Percentiles rank a stretch among this genome's conserved stretches.
Conservation (phyloP, 2,888 invertebrate genomes). For the Idaea biselata region DNA sequence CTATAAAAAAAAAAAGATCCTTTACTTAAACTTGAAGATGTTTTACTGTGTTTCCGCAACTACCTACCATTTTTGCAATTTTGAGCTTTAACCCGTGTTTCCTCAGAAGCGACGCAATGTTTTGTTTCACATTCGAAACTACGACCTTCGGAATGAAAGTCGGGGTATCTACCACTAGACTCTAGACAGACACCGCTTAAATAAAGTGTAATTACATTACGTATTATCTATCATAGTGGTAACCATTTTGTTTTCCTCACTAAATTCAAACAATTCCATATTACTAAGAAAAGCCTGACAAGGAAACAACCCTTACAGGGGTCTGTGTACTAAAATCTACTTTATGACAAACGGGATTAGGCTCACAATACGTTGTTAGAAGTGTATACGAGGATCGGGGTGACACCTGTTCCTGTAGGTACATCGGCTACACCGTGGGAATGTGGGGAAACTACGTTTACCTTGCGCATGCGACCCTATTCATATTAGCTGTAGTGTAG, state of each 20-base stretch:
- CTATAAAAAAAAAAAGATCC: too few species aligned
- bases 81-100: too few species aligned
- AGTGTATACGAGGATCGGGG: neutral
- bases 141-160: too few species aligned
- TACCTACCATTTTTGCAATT: too few species aligned
- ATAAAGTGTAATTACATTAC: too few species aligned
- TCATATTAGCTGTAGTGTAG: neutral
- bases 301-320: neutral
- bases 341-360: neutral
- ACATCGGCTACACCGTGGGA: neutral
- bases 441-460: constrained; percentile 1
- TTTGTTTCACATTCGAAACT: too few species aligned
- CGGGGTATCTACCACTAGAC: too few species aligned
- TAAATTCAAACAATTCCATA: neutral
- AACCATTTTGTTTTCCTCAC: neutral
- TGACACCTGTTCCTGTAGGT: constrained; percentile 1
- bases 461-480: neutral
- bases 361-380: constrained; percentile 9
- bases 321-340: neutral
- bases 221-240: neutral
- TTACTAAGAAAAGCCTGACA: neutral
- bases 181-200: too few species aligned
- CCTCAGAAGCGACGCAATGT: too few species aligned
- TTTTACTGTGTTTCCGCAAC: too few species aligned
- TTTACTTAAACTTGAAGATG: too few species aligned